Conservation (phyloP, 2,797 vertebrate genomes). For the Ctenosaura bakeri region DNA sequence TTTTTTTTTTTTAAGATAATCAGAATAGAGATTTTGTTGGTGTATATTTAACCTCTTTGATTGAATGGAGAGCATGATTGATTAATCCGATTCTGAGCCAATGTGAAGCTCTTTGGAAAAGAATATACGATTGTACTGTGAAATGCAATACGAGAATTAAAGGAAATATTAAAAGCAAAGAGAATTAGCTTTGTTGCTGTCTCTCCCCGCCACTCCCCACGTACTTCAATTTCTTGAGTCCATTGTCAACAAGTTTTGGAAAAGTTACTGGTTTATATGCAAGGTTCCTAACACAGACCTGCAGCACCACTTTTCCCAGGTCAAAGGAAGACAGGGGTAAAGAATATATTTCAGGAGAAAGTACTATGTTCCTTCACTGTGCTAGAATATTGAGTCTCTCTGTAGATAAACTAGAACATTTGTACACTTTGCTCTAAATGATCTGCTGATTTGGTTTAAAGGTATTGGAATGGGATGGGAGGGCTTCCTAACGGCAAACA, state of each 20-base stretch:
- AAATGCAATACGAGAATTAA: conserved; percentile 56
- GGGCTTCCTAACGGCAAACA: neutral
- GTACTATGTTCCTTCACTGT: neutral
- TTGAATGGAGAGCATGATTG: neutral
- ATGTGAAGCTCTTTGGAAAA: conserved; percentile 12
- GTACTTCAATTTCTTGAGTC: neutral
- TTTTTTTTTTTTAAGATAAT: neutral
- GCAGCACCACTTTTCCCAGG: neutral
- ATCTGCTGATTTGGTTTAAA: neutral
- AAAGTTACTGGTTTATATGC: neutral
- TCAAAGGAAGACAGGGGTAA: neutral
- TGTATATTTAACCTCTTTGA: neutral
- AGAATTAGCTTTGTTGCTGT: neutral
- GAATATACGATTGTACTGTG: neutral
- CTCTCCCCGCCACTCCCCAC: neutral
- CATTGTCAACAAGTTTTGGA: too few relatives aligned
- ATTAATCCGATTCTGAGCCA: conserved; percentile 39
- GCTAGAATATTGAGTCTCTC: neutral
- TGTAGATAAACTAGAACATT: too few relatives aligned
- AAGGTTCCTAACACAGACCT: too few relatives aligned
- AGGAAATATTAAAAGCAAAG: conserved; percentile 36
- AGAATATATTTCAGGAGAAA: neutral
- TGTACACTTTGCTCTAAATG: neutral
- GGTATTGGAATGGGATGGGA: neutral
- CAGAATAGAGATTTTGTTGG: neutral